Evolutionary conservation across 2,888 invertebrate species (phyloP).

Genomic region (Abscondita cerata): DNA sequence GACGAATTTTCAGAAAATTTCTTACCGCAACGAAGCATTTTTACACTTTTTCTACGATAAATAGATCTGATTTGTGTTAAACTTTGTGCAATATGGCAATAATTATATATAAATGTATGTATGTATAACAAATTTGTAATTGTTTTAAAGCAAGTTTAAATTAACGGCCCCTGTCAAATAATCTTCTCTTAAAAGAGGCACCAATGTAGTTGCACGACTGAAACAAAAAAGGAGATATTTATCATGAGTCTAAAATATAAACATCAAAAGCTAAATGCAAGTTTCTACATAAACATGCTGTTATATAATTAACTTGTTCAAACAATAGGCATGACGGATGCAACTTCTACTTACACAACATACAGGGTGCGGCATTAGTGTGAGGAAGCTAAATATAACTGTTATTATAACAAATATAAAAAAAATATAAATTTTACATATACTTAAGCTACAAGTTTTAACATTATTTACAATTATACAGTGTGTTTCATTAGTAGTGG

Average conservation of each 20-base stretch:
- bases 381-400: too few species aligned
- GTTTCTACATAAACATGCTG: conserved; percentile 12
- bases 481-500: too few species aligned
- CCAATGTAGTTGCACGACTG: conserved; percentile 64
- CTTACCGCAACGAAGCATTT: background rate
- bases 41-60: conserved; percentile 10
- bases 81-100: conserved; percentile 21
- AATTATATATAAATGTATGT: too few species aligned
- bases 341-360: too few species aligned
- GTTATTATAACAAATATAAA: too few species aligned
- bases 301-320: conserved; percentile 21
- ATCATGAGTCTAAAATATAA: conserved; percentile 4
- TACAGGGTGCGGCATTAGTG: too few species aligned
- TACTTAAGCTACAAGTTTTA: too few species aligned
- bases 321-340: conserved; percentile 9
- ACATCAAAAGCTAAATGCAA: too few species aligned
- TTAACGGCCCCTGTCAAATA: conserved; percentile 68
- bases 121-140: conserved; percentile 11
- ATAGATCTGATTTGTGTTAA: conserved; percentile 18
- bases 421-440: too few species aligned
- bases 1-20: background rate
- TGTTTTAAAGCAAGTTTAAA: conserved; percentile 56
- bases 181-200: conserved; percentile 72
- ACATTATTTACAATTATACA: too few species aligned
- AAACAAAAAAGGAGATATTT: conserved; percentile 25